Conservation (phyloP, 2,888 invertebrate species). For the Tanytarsus gracilentus region DNA sequence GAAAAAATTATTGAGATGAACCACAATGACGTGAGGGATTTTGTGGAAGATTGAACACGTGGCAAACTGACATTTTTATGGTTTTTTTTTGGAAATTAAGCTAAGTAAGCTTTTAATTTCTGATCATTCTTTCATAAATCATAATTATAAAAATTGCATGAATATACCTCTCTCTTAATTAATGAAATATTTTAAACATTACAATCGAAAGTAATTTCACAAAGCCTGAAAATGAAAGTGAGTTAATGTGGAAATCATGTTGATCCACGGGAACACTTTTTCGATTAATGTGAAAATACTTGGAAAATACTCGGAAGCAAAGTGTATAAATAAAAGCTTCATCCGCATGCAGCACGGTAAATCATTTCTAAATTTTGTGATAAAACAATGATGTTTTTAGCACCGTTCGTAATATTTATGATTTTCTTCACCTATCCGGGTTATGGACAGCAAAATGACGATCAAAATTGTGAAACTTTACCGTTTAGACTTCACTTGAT, state of each 20-base stretch:
- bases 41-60: no score
- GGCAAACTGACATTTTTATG: no score
- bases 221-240: no score
- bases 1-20: no score
- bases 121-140: no score
- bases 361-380: background rate
- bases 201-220: no score
- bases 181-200: no score
- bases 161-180: no score
- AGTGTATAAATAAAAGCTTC: background rate
- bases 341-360: background rate
- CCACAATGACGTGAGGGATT: no score
- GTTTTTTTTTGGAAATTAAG: no score
- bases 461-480: constrained; percentile 76
- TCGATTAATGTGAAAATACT: background rate
- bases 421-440: background rate
- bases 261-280: constrained; percentile 4
- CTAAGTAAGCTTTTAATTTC: no score
- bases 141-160: no score
- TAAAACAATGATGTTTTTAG: constrained; percentile 1
- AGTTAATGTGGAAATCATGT: constrained; percentile 24
- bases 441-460: constrained; percentile 38
- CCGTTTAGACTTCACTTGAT: constrained; percentile 79
- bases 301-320: background rate
- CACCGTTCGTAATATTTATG: background rate